These are phyloP conservation scores for Ennomos quercinarius DNA, from an alignment of 2,888 invertebrate species.

Conservation along the genomic window DNA sequence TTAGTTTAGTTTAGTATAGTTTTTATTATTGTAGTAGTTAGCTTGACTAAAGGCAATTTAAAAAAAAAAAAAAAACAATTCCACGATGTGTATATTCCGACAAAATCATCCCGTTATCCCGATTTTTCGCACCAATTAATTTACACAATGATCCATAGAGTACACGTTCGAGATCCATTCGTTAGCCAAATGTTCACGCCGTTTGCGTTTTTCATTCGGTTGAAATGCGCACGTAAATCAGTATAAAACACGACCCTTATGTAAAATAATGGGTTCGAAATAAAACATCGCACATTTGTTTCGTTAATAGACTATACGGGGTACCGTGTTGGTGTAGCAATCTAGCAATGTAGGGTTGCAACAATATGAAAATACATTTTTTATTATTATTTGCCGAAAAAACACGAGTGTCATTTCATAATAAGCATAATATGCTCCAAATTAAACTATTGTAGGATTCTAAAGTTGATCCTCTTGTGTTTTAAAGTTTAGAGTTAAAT, in stretches of 20 bases:
- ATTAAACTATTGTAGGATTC: too few relatives aligned
- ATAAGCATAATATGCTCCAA: too few relatives aligned
- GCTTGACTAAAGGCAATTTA: too few relatives aligned
- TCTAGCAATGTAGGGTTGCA: too few relatives aligned
- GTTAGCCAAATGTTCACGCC: constrained; percentile 46
- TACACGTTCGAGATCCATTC: constrained; percentile 39
- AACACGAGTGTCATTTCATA: too few relatives aligned
- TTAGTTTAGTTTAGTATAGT: too few relatives aligned
- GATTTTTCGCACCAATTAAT: constrained; percentile 34
- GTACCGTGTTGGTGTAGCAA: neutral
- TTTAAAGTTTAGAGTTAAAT: too few relatives aligned
- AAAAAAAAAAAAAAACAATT: too few relatives aligned
- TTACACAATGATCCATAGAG: constrained; percentile 43
- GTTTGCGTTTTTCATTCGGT: constrained; percentile 48
- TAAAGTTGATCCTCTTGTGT: too few relatives aligned
- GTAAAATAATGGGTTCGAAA: constrained; percentile 51
- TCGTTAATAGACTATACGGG: constrained; percentile 45
- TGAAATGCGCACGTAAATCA: constrained; percentile 51
- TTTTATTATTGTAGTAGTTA: too few relatives aligned
- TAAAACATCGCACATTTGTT: constrained; percentile 55
- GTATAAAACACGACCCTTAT: constrained; percentile 46
- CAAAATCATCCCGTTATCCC: constrained; percentile 16
- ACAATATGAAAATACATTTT: too few relatives aligned
- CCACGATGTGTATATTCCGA: constrained; percentile 1
- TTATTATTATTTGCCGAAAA: too few relatives aligned